Evolutionary conservation across 2,888 invertebrate species (phyloP).

Genomic region (Cephus runcator): DNA sequence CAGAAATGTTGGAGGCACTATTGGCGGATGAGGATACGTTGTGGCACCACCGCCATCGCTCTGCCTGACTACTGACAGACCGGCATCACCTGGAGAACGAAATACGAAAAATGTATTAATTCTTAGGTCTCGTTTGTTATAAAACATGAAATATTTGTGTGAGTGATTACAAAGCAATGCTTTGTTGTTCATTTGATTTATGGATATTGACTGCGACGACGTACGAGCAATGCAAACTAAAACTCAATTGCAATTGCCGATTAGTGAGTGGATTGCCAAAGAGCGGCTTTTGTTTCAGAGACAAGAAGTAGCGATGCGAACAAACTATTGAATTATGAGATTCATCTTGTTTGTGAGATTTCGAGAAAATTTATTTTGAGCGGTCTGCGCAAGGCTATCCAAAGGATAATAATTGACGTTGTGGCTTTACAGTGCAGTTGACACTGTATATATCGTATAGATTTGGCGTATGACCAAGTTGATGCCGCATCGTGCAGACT

Average conservation of each 20-base stretch:
- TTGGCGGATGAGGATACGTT: constrained; percentile 53
- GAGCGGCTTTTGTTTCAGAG: background rate
- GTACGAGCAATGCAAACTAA: background rate
- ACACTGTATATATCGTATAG: background rate
- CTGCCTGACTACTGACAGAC: constrained; percentile 44
- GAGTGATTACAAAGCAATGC: background rate
- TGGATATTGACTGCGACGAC: background rate
- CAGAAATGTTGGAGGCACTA: constrained; percentile 62
- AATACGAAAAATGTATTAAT: background rate
- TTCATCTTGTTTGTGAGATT: background rate
- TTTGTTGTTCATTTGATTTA: background rate
- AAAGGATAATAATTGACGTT: background rate
- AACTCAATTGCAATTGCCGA: background rate
- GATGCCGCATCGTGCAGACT: background rate
- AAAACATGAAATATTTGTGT: too few relatives aligned
- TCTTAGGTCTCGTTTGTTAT: background rate
- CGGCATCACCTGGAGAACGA: constrained; percentile 31
- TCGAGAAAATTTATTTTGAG: background rate
- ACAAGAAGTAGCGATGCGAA: background rate
- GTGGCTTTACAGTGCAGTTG: background rate
- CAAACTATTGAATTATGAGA: background rate
- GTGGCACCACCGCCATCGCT: background rate
- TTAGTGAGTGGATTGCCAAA: background rate
- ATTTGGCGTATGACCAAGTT: background rate
- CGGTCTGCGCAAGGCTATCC: background rate